A percentile compares a stretch with the other conserved stretches of the same genome.
phyloP scores from a whole-genome alignment of 2,797 vertebrate genomes.

The Alca torda region DNA sequence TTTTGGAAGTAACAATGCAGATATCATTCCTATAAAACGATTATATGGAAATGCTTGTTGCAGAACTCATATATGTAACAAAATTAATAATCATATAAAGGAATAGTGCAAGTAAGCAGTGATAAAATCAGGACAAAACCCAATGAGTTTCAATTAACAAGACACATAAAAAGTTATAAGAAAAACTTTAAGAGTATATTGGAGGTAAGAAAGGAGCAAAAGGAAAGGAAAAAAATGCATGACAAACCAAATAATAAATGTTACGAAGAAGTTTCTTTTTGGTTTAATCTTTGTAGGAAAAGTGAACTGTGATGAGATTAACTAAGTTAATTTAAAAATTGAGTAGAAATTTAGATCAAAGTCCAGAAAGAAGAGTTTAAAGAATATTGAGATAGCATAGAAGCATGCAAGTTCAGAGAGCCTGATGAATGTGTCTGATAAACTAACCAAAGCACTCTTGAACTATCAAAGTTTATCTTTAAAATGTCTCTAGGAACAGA shows the following conservation, averaged over 20 bases:
- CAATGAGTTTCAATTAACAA: not conserved
- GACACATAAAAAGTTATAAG: not conserved
- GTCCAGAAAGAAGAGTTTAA: not conserved
- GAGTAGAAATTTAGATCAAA: not conserved
- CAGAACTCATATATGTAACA: accelerated
- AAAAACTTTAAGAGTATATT: not conserved
- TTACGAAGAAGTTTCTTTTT: not conserved
- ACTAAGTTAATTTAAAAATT: not conserved
- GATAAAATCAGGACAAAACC: not conserved
- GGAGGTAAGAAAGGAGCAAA: not conserved
- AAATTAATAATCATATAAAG: not conserved
- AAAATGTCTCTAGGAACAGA: not conserved
- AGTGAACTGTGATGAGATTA: not conserved
- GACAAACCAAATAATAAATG: not conserved
- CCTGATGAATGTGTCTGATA: not conserved
- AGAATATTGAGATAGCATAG: not conserved
- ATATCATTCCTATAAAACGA: not conserved
- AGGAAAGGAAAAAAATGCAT: not conserved
- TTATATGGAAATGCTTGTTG: not conserved
- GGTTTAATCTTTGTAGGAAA: not conserved
- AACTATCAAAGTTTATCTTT: not conserved
- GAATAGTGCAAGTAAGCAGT: not conserved
- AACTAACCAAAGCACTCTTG: not conserved
- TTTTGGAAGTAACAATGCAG: not conserved
- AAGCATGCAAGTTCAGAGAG: not conserved